Evolutionary conservation across 2,888 invertebrate genomes (phyloP).

Genomic region (Brenthis ino): DNA sequence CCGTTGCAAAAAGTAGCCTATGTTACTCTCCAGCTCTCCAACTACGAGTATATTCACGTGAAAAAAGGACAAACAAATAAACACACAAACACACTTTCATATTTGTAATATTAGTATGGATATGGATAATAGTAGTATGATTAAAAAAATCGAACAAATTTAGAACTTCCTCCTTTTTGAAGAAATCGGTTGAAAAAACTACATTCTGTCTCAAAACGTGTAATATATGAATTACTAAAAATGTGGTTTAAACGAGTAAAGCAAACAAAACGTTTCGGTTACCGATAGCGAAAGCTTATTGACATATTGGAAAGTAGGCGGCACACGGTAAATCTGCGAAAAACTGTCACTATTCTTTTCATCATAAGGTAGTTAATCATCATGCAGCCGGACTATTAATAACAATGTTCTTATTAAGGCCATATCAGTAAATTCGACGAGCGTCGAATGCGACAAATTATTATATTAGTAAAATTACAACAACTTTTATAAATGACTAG

Average conservation of each 20-base stretch:
- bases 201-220: neutral
- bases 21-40: no score
- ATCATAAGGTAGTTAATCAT: slow-evolving; percentile 23
- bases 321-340: slow-evolving; percentile 14
- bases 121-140: no score
- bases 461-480: slow-evolving; percentile 13
- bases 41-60: no score
- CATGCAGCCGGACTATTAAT: no score
- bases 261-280: slow-evolving; percentile 71
- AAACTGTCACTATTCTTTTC: slow-evolving; percentile 16
- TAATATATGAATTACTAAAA: slow-evolving; percentile 43
- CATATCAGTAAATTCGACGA: slow-evolving; percentile 26
- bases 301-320: slow-evolving; percentile 77
- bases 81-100: no score
- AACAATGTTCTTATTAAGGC: slow-evolving; percentile 23
- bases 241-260: slow-evolving; percentile 69
- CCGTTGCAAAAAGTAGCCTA: no score
- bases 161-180: no score
- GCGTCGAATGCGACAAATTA: slow-evolving; percentile 20
- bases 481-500: neutral
- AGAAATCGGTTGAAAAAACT: no score
- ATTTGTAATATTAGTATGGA: no score
- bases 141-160: no score
- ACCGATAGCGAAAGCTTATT: slow-evolving; percentile 81
- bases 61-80: no score